Percentiles rank a stretch among this genome's conserved stretches.
phyloP scores from a whole-genome alignment of 2,888 invertebrate genomes.

The Cryptus armator region DNA sequence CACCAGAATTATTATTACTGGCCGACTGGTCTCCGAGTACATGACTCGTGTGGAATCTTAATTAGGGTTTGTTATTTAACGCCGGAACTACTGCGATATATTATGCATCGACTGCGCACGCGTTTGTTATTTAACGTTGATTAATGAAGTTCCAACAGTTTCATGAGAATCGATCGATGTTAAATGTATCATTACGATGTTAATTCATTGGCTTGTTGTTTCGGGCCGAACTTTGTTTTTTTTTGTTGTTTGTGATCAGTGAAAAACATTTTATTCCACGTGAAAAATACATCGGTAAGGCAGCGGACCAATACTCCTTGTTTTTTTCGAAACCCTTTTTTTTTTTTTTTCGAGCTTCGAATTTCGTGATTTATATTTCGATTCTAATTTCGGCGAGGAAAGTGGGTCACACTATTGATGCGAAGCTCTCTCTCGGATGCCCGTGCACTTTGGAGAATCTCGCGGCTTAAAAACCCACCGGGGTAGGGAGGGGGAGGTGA shows the following conservation, averaged over 20 bases:
- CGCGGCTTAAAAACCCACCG: slow-evolving; percentile 45
- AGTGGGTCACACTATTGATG: slow-evolving; percentile 55
- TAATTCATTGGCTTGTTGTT: background rate
- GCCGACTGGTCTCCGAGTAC: background rate
- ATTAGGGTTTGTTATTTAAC: slow-evolving; percentile 39
- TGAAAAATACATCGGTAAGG: background rate
- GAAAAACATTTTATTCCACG: background rate
- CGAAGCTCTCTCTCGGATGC: slow-evolving; percentile 4
- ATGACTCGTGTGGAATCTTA: slow-evolving; percentile 27
- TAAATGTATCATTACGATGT: background rate
- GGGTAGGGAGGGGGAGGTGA: slow-evolving; percentile 1
- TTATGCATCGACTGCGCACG: slow-evolving; percentile 15
- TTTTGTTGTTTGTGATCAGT: no score
- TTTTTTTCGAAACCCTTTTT: background rate
- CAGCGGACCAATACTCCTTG: background rate
- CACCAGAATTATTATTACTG: background rate
- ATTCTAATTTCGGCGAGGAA: slow-evolving; percentile 57
- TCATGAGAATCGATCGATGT: background rate
- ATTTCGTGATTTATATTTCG: slow-evolving; percentile 57
- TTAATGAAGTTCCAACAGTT: background rate
- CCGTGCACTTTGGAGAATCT: slow-evolving; percentile 42
- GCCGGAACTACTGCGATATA: background rate
- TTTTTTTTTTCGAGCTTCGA: background rate
- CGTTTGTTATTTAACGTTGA: slow-evolving; percentile 16
- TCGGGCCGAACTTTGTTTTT: no score